Percentiles rank a stretch among this genome's conserved stretches.
Evolutionary conservation across 1,140 invertebrate genomes (phyloP).

Genomic region (Zaprionus nigranus): DNA sequence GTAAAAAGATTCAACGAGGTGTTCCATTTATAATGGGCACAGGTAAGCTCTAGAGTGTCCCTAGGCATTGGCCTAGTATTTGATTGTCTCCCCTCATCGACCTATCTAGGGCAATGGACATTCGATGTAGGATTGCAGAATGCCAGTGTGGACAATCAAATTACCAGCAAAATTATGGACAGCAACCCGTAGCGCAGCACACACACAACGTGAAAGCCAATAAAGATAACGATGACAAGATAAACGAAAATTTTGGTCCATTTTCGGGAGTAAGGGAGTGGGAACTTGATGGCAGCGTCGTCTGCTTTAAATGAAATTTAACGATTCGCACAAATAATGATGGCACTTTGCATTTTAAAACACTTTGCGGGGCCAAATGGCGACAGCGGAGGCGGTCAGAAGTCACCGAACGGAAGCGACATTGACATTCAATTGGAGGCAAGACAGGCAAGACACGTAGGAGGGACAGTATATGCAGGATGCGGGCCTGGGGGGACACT

Average conservation of each 20-base stretch:
- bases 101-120: background rate
- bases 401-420: constrained; percentile 53
- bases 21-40: too few species aligned
- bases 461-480: background rate
- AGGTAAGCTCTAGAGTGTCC: background rate
- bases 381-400: constrained; percentile 42
- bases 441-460: background rate
- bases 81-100: background rate
- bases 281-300: constrained; percentile 17
- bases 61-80: background rate
- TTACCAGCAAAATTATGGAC: constrained; percentile 70
- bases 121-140: constrained; percentile 49
- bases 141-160: constrained; percentile 66
- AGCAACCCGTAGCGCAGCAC: constrained; percentile 58
- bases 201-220: constrained; percentile 60
- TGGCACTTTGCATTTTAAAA: constrained; percentile 80
- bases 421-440: constrained; percentile 65
- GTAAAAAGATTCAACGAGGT: too few species aligned
- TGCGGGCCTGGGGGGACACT: constrained; percentile 11
- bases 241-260: constrained; percentile 61
- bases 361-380: constrained; percentile 49
- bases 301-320: constrained; percentile 79
- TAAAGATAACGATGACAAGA: constrained; percentile 77
- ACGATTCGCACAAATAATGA: constrained; percentile 80
- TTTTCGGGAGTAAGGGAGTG: background rate